Percentiles rank a stretch among this genome's conserved stretches.
Evolutionary conservation across 2,888 invertebrate species (phyloP).

Genomic region (Chaetoderma sp.): DNA sequence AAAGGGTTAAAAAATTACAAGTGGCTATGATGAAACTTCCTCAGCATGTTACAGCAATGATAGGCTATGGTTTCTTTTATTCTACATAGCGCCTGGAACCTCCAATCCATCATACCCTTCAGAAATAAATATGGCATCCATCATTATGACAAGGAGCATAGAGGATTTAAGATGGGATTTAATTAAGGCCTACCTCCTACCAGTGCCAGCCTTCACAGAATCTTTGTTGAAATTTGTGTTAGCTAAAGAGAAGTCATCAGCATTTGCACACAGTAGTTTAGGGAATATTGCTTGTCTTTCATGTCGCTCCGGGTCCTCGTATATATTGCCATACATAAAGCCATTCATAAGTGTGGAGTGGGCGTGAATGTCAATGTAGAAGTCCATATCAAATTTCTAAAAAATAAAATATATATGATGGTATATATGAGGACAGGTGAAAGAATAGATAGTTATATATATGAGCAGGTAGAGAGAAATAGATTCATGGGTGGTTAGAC

Average conservation of each 20-base stretch:
- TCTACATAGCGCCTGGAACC: too few relatives aligned
- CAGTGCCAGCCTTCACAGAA: conserved; percentile 85
- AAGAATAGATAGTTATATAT: too few relatives aligned
- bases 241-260: conserved; percentile 87
- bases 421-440: not conserved
- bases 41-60: too few relatives aligned
- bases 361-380: conserved; percentile 94
- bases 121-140: too few relatives aligned
- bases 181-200: conserved; percentile 80
- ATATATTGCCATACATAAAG: conserved; percentile 91
- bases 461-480: too few relatives aligned
- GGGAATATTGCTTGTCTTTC: conserved; percentile 96
- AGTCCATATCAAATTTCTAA: conserved; percentile 83
- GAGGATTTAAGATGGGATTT: too few relatives aligned
- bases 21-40: too few relatives aligned
- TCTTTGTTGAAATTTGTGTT: conserved; percentile 96
- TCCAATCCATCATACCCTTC: too few relatives aligned
- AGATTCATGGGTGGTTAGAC: too few relatives aligned
- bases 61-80: too few relatives aligned
- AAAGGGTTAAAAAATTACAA: too few relatives aligned
- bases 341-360: conserved; percentile 92
- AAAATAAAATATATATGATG: conserved; percentile 19
- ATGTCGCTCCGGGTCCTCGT: conserved; percentile 73
- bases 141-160: too few relatives aligned
- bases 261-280: conserved; percentile 86